These are phyloP conservation scores for Bucorvus abyssinicus DNA, from an alignment of 2,797 vertebrate genomes.

Conservation along the genomic window DNA sequence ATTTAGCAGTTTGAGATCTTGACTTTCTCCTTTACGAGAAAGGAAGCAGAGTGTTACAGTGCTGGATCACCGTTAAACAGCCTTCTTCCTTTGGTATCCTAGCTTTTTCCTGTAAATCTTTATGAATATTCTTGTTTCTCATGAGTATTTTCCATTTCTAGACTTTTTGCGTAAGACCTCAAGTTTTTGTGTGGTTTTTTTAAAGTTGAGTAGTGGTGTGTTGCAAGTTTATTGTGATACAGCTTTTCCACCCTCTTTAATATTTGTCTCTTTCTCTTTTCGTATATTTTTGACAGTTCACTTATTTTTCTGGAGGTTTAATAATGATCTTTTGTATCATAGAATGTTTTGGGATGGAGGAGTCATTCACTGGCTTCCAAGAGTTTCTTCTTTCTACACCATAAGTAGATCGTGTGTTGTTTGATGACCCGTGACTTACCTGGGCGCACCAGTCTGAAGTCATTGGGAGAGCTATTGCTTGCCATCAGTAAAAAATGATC, in stretches of 20 bases:
- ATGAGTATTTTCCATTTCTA: neutral
- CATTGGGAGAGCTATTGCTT: neutral
- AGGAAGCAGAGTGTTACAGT: neutral
- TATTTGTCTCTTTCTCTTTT: neutral
- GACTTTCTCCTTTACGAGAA: neutral
- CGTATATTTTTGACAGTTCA: neutral
- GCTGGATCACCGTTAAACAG: neutral
- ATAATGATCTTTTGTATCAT: neutral
- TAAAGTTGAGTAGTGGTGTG: neutral
- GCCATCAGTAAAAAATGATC: neutral
- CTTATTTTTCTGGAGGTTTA: neutral
- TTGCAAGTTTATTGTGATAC: neutral
- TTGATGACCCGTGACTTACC: neutral
- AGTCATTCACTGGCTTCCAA: neutral
- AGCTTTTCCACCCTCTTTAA: neutral
- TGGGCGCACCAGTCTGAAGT: neutral
- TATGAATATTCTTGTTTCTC: neutral
- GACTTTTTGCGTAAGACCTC: neutral
- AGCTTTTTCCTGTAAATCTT: neutral
- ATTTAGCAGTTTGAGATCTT: neutral
- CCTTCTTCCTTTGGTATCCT: neutral
- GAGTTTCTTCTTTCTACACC: neutral
- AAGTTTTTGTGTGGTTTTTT: neutral
- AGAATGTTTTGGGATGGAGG: no score
- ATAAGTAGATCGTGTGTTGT: neutral